Percentiles rank a stretch among this genome's conserved stretches.
Conservation (phyloP, 2,113 vertebrate species). For the Hymenochirus boettgeri region DNA sequence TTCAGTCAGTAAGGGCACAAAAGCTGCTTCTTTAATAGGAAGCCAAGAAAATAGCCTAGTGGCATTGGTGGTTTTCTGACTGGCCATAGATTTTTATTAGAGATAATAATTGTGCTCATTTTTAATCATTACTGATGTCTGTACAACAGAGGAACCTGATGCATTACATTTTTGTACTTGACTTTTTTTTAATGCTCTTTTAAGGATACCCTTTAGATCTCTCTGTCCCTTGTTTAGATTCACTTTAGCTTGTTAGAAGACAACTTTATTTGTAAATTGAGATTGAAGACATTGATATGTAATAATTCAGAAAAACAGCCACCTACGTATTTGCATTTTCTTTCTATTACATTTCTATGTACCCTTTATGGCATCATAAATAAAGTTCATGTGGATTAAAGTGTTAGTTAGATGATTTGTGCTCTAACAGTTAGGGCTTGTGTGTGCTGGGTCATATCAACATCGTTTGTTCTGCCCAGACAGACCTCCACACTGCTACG, state of each 20-base stretch:
- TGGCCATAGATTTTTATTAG: too few relatives aligned
- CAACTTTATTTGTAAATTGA: not conserved
- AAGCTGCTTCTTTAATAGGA: too few relatives aligned
- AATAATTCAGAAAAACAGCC: not conserved
- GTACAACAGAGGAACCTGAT: too few relatives aligned
- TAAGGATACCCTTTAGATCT: not conserved
- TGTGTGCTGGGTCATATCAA: too few relatives aligned
- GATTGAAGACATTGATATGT: not conserved
- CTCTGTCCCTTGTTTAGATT: not conserved
- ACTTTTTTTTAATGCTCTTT: not conserved
- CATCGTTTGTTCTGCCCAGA: too few relatives aligned
- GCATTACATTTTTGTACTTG: too few relatives aligned
- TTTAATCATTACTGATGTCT: too few relatives aligned
- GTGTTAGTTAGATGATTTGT: not conserved
- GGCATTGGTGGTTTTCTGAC: too few relatives aligned
- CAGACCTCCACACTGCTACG: too few relatives aligned
- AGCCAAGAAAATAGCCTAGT: too few relatives aligned
- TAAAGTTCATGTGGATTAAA: slow-evolving; percentile 9
- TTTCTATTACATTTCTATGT: not conserved
- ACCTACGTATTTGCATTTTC: not conserved
- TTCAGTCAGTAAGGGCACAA: too few relatives aligned
- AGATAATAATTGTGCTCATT: too few relatives aligned
- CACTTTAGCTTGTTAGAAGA: not conserved
- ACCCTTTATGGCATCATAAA: slow-evolving; percentile 4
- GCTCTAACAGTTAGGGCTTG: slow-evolving; percentile 3